Conservation (phyloP, 2,113 vertebrate species). For the Rhinoptilus africanus region DNA sequence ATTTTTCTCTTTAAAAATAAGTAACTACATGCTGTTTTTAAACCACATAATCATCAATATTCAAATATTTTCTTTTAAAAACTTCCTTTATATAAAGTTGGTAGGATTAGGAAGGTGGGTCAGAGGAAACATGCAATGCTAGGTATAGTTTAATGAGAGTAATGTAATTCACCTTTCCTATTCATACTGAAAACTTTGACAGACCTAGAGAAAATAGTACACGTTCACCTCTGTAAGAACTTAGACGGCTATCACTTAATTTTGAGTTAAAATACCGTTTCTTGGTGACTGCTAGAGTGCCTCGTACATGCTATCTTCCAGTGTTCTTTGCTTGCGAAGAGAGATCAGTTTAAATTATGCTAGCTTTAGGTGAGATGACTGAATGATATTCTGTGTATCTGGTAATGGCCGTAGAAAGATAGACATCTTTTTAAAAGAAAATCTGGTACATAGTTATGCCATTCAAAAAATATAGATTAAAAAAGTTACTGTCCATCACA, state of each 20-base stretch:
- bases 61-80: not conserved
- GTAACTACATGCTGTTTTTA: not conserved
- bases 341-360: not conserved
- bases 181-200: not conserved
- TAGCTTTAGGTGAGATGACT: not conserved
- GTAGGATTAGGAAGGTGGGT: not conserved
- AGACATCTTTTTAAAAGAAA: not conserved
- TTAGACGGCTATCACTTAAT: not conserved
- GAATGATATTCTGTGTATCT: not conserved
- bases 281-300: not conserved
- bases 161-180: not conserved
- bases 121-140: not conserved
- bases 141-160: not conserved
- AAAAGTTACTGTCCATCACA: not conserved
- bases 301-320: not conserved
- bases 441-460: not conserved
- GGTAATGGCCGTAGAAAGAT: not conserved
- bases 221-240: not conserved
- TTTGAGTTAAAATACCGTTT: not conserved
- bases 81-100: not conserved
- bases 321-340: not conserved
- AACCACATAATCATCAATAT: not conserved
- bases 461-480: not conserved
- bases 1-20: not conserved
- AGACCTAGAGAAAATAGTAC: not conserved